phyloP scores from a whole-genome alignment of 2,888 invertebrate genomes.

The Ryuthela nishihirai region DNA sequence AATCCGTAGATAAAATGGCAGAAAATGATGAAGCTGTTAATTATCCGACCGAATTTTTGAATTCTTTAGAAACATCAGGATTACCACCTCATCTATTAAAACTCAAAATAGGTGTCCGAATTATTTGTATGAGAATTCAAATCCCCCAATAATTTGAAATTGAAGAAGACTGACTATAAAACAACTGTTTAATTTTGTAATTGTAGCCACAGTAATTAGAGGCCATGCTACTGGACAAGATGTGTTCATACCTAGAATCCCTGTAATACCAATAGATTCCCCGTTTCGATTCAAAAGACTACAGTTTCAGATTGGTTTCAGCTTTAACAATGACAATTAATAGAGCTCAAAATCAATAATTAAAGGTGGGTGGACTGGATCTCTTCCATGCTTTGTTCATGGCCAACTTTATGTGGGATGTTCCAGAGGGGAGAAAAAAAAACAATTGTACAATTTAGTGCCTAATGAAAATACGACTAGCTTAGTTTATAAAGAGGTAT shows the following conservation, averaged over 20 bases:
- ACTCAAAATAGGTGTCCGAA: conserved; percentile 23
- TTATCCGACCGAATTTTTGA: conserved; percentile 24
- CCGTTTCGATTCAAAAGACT: conserved; percentile 36
- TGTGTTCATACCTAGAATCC: conserved; percentile 41
- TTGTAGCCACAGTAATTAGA: conserved; percentile 38
- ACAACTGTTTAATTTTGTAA: conserved; percentile 32
- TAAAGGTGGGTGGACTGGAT: too few species aligned
- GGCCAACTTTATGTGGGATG: too few species aligned
- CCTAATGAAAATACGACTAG: too few species aligned
- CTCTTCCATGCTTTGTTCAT: too few species aligned
- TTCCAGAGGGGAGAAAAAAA: too few species aligned
- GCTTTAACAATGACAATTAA: conserved; percentile 40
- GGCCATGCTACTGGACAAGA: conserved; percentile 32
- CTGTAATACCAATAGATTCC: conserved; percentile 25
- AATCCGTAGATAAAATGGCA: conserved; percentile 36
- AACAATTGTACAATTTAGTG: too few species aligned
- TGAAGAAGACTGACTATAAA: conserved; percentile 43
- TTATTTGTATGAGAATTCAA: conserved; percentile 33
- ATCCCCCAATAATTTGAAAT: conserved; percentile 41
- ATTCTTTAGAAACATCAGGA: conserved; percentile 28
- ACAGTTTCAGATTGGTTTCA: conserved; percentile 37
- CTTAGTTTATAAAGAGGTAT: too few species aligned
- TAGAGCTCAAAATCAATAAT: conserved; percentile 23
- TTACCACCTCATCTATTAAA: conserved; percentile 32
- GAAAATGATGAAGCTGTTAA: conserved; percentile 32